phyloP scores from a whole-genome alignment of 1,140 invertebrate species.

The Araneus ventricosus region DNA sequence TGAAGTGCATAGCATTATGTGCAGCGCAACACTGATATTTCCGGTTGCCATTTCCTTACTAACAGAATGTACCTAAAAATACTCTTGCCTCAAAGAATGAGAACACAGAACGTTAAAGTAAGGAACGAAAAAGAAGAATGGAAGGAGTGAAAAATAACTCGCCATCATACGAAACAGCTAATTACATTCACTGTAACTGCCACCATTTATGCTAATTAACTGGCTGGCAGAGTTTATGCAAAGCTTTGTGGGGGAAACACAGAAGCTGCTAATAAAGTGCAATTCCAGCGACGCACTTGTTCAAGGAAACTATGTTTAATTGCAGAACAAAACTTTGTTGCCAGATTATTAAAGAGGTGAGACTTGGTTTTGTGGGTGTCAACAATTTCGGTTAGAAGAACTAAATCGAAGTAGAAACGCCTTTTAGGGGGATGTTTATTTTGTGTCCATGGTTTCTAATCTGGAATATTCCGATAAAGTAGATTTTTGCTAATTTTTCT shows the following conservation, averaged over 20 bases:
- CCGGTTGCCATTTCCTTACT: no score
- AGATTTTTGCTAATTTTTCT: no score
- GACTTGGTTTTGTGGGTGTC: neutral
- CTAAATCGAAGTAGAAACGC: neutral
- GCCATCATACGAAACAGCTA: conserved; percentile 10
- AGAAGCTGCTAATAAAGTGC: conserved; percentile 7
- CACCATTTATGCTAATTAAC: conserved; percentile 58
- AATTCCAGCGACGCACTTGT: neutral
- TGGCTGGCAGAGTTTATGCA: neutral
- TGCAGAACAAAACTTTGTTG: conserved; percentile 29
- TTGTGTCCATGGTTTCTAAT: no score
- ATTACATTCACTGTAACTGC: conserved; percentile 37
- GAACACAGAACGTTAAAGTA: no score
- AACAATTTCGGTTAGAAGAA: neutral
- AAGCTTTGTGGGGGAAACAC: conserved; percentile 6
- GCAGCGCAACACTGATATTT: no score
- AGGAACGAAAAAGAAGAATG: neutral
- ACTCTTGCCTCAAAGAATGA: no score
- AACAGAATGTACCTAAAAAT: no score
- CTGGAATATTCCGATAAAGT: no score
- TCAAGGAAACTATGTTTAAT: conserved; percentile 15
- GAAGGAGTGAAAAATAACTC: neutral
- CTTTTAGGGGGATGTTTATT: neutral
- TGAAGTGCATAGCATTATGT: no score
- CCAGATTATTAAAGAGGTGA: conserved; percentile 16